Percentiles rank a stretch among this genome's conserved stretches.
These are phyloP conservation scores for Sarcoramphus papa DNA, from an alignment of 2,797 vertebrate species.

Conservation along the genomic window DNA sequence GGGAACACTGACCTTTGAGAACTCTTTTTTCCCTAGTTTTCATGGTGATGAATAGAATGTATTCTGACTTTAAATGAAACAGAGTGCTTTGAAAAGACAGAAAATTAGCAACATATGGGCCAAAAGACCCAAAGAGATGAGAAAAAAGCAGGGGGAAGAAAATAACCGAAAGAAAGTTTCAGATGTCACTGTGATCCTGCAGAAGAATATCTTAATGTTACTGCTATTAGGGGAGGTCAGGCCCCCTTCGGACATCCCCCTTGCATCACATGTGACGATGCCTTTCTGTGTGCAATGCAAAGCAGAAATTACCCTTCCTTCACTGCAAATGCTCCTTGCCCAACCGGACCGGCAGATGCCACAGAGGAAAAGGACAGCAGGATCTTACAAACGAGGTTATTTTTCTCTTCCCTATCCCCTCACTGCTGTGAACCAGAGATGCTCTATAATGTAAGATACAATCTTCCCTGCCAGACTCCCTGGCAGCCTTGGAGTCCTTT, in stretches of 20 bases:
- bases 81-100: slow-evolving; percentile 72
- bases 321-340: background rate
- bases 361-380: background rate
- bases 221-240: background rate
- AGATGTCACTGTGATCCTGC: slow-evolving; percentile 46
- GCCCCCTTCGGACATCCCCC: background rate
- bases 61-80: slow-evolving; percentile 69
- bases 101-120: slow-evolving; percentile 80
- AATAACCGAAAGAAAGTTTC: slow-evolving; percentile 58
- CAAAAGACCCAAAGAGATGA: slow-evolving; percentile 69
- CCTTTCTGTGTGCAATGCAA: background rate
- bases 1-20: slow-evolving; percentile 56
- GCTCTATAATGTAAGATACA: rapidly evolving
- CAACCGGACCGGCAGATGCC: rapidly evolving
- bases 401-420: background rate
- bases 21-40: slow-evolving; percentile 46
- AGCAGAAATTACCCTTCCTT: background rate
- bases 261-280: background rate
- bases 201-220: slow-evolving; percentile 19
- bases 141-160: slow-evolving; percentile 38
- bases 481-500: background rate
- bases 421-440: background rate
- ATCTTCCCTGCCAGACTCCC: background rate
- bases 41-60: slow-evolving; percentile 61
- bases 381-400: background rate